Percentiles rank a stretch among this genome's conserved stretches.
Conservation (phyloP, 2,888 invertebrate genomes). For the Synergus umbraculus region DNA sequence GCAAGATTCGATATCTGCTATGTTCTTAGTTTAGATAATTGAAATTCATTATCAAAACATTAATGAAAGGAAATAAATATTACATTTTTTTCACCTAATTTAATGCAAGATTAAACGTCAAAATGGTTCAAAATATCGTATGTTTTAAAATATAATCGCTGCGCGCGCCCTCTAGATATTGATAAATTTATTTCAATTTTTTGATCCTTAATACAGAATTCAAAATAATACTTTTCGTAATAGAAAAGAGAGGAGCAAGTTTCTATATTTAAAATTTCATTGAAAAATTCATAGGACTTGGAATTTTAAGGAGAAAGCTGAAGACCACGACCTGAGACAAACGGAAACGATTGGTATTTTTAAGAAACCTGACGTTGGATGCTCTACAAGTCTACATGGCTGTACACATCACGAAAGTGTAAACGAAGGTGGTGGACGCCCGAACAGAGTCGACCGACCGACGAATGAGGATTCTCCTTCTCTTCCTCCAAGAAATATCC, state of each 20-base stretch:
- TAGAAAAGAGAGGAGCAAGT: neutral
- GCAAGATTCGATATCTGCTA: neutral
- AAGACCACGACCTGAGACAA: slow-evolving; percentile 68
- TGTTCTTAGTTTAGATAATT: neutral
- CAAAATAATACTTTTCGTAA: too few relatives aligned
- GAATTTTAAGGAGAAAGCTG: slow-evolving; percentile 8
- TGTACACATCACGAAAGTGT: slow-evolving; percentile 64
- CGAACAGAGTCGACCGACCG: slow-evolving; percentile 58
- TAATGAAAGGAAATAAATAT: neutral
- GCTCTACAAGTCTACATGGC: slow-evolving; percentile 33
- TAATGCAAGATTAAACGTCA: too few relatives aligned
- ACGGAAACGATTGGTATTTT: slow-evolving; percentile 63
- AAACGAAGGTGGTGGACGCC: slow-evolving; percentile 68
- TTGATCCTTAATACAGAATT: too few relatives aligned
- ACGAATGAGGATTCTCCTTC: slow-evolving; percentile 52
- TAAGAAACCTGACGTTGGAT: slow-evolving; percentile 54
- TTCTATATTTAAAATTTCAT: neutral
- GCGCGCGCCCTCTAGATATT: too few relatives aligned
- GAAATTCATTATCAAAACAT: neutral
- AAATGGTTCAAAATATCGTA: too few relatives aligned
- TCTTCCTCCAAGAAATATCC: slow-evolving; percentile 51
- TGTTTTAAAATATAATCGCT: too few relatives aligned
- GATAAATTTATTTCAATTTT: too few relatives aligned
- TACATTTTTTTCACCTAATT: too few relatives aligned
- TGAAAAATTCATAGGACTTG: neutral